Conservation (phyloP, 2,113 vertebrate genomes). For the Gymnarchus niloticus region DNA sequence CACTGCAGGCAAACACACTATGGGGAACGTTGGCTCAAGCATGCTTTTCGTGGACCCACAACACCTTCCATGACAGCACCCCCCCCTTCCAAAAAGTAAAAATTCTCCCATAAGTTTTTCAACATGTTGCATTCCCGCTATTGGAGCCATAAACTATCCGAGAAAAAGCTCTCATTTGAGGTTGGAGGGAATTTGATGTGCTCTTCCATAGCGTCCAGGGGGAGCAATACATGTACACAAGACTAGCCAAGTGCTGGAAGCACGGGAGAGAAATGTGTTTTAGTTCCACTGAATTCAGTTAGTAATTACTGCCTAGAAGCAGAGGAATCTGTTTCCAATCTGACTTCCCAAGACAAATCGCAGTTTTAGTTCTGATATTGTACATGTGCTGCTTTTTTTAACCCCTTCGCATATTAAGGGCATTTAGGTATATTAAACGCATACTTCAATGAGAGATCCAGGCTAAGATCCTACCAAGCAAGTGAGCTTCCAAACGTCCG, state of each 20-base stretch:
- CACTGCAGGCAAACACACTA: not conserved
- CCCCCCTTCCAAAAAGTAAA: constrained; percentile 23
- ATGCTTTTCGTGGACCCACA: not conserved
- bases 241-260: constrained; percentile 33
- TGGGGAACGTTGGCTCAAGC: not conserved
- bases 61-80: not conserved
- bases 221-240: constrained; percentile 34
- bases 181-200: constrained; percentile 54
- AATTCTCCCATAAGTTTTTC: constrained; percentile 30
- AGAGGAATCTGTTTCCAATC: constrained; percentile 26
- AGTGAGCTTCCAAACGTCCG: not conserved
- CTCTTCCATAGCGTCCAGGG: constrained; percentile 34
- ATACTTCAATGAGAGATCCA: not conserved
- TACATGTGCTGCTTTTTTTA: not conserved
- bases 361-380: not conserved
- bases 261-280: constrained; percentile 26
- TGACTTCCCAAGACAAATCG: constrained; percentile 8
- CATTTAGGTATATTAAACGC: not conserved
- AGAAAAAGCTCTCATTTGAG: constrained; percentile 41
- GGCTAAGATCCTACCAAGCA: not conserved
- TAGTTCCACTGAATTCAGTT: constrained; percentile 21
- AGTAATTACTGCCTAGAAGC: constrained; percentile 12
- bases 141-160: constrained; percentile 50
- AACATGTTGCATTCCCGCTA: constrained; percentile 36
- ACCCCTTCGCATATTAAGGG: not conserved